Base-by-base conservation (phyloP, 2,113 vertebrate species). In the Opisthocomus hoazin region DNA sequence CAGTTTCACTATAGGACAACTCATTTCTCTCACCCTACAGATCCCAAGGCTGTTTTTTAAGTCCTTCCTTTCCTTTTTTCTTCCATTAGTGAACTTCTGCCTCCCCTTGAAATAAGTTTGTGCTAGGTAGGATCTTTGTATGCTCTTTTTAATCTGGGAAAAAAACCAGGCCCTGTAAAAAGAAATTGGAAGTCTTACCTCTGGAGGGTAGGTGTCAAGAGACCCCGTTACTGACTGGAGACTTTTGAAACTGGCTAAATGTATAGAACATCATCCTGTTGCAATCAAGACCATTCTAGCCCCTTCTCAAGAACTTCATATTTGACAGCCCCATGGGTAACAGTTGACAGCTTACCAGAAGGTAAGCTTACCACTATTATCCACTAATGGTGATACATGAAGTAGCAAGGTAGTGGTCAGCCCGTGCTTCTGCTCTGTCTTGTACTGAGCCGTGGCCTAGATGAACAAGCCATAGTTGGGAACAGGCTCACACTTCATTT, bases 301-400 rank as follows among this genome's bases (percentile, higher is more conserved):
- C 36, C 43, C 6, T 5, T 65, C 50, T 76, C 30, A 36, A 37
- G 61, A n/a, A 18, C 66, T 58, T 76, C 2, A 0, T 24, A 23
- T n/a, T 71, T 76, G 57, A 36, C 51, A 75, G 36, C n/a, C 27
- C 41, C 32, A 2, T 9, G 34, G 15, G 39, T 43, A 63, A 32
- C 26, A 34, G 50, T 34, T 34, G 53, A 8, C n/a, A 41, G 60
- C 18, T 46, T 37, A 11, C 41, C 51, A 63, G 54, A 24, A 80
- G 64, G n/a, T n/a, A n/a, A n/a, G n/a, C n/a, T n/a, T n/a, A n/a
- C n/a, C n/a, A n/a, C n/a, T n/a, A n/a, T n/a, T n/a, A n/a, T 84
- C 27, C 48, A 13, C 18, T 30, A 32, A 19, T 46, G 61, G 16
- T 1, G 6, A 11, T 32, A 10, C 0, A 0, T 22, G n/a, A 83